Evolutionary conservation across 1,140 invertebrate species (phyloP).

Genomic region (Spodoptera litura): DNA sequence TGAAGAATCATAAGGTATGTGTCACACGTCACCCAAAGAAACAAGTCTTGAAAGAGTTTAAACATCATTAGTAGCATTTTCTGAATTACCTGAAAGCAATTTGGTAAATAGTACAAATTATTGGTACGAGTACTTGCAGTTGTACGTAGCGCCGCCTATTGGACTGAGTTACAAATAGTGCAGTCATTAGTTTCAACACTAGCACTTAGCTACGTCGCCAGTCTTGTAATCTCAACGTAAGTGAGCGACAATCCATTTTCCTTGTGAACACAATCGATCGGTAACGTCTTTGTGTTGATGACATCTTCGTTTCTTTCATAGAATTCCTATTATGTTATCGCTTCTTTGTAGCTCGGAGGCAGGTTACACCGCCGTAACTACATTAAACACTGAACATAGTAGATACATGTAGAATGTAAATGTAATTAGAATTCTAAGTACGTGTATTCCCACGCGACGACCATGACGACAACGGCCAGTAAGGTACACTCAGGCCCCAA

Average conservation of each 20-base stretch:
- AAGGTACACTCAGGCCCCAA: constrained; percentile 35
- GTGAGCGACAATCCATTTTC: constrained; percentile 50
- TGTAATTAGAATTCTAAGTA: constrained; percentile 63
- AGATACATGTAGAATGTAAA: constrained; percentile 59
- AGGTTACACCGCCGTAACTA: constrained; percentile 54
- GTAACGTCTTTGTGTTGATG: constrained; percentile 45
- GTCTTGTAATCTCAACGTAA: constrained; percentile 39
- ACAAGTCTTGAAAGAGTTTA: too few species aligned
- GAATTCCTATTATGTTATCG: constrained; percentile 48
- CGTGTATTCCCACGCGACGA: constrained; percentile 63
- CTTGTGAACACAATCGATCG: constrained; percentile 48
- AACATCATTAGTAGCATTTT: too few species aligned
- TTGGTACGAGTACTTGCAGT: too few species aligned
- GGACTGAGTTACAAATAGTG: constrained; percentile 22
- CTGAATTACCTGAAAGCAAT: too few species aligned
- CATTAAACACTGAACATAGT: constrained; percentile 54
- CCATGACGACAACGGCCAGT: constrained; percentile 50
- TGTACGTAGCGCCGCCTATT: constrained; percentile 4
- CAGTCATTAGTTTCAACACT: constrained; percentile 35
- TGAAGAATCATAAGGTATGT: neutral
- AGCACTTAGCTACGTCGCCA: constrained; percentile 8
- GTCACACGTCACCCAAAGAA: too few species aligned
- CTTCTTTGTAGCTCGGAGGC: constrained; percentile 56
- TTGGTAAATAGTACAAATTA: too few species aligned
- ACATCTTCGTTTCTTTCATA: constrained; percentile 52